Percentiles rank a stretch among this genome's conserved stretches.
Evolutionary conservation across 2,113 vertebrate genomes (phyloP).

Genomic region (Eublepharis macularius): DNA sequence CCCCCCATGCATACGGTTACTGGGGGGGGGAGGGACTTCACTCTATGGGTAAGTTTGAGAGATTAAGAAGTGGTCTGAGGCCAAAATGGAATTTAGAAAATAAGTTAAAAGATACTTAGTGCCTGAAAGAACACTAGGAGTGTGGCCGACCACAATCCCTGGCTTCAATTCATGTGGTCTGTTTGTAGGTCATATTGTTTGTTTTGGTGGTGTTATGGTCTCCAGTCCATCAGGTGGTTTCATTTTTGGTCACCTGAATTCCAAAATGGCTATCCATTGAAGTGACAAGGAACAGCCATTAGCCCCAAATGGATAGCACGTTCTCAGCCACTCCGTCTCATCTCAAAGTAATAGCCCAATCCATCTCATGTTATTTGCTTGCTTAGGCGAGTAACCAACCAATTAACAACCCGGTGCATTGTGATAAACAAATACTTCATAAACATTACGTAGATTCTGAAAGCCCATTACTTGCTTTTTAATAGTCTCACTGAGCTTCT

Average conservation of each 20-base stretch:
- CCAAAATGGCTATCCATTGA: background rate
- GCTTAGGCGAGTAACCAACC: slow-evolving; percentile 39
- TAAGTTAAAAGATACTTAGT: slow-evolving; percentile 33
- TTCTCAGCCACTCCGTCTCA: slow-evolving; percentile 27
- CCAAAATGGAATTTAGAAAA: slow-evolving; percentile 54
- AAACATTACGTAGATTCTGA: slow-evolving; percentile 18
- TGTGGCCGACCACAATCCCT: background rate
- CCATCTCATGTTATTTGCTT: slow-evolving; percentile 41
- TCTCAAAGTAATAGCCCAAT: slow-evolving; percentile 32
- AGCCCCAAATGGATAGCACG: slow-evolving; percentile 29
- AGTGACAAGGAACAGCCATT: slow-evolving; percentile 3
- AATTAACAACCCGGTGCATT: slow-evolving; percentile 30
- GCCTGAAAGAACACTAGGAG: too few species aligned
- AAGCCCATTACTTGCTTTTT: background rate
- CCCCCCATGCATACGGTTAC: slow-evolving; percentile 47
- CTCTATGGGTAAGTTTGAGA: slow-evolving; percentile 40
- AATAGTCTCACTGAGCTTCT: slow-evolving; percentile 10
- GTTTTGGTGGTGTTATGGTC: background rate
- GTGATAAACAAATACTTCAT: slow-evolving; percentile 41
- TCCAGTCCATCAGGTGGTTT: background rate
- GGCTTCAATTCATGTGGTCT: slow-evolving; percentile 1
- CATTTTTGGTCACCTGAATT: background rate
- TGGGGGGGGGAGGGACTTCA: slow-evolving; percentile 14
- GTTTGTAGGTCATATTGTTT: fast-evolving
- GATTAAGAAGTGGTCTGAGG: slow-evolving; percentile 50